Evolutionary conservation across 35 echinoderm and acorn worm genomes (phyloP), one percentile per base, ranked within the genome.

Genomic region (Lytechinus pictus): DNA sequence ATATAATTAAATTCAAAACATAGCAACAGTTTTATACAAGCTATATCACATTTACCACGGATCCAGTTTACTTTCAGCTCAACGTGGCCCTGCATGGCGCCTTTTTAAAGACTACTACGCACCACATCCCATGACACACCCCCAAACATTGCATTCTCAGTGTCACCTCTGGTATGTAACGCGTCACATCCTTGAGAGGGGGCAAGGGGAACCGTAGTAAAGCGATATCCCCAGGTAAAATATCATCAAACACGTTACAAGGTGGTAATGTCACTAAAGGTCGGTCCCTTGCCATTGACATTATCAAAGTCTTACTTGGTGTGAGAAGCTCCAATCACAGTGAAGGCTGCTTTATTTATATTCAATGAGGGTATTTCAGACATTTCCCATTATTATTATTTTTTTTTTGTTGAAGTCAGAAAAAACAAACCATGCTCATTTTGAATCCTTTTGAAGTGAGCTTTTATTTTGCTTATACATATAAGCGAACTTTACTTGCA

Each of bases 231-330:
- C 21, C 16, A 14, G 66, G 16, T 79, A 79, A 79, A n/a, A 79
- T 79, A 24, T 79, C 66, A 79, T 24, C 9, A 1, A 3, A n/a
- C 66, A 8, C 16, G n/a, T 79, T 16, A 16, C 66, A 79, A 79
- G 66, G 66, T 79, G 19, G 21, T 79, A n/a, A 79, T 79, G 66
- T 79, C 66, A 79, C 66, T 79, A 79, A 79, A 79, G 66, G 66
- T 79, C 21, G 66, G 66, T 7, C 4, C 66, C 8, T 24, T 79
- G 4, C 66, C 1, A 79, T 24, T 5, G 66, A 24, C 66, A 24
- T 24, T 79, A 16, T n/a, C 19, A 79, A 14, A 79, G 6, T 24
- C 66, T 79, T 79, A 1, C 66, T 24, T 79, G 16, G 66, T 24
- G 66, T 79, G 66, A 58, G 1, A 58, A 13, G 56, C 56, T 11